Evolutionary conservation across 2,888 invertebrate genomes (phyloP), one percentile per base, ranked within the genome.

Genomic region (Escarpia spicata): DNA sequence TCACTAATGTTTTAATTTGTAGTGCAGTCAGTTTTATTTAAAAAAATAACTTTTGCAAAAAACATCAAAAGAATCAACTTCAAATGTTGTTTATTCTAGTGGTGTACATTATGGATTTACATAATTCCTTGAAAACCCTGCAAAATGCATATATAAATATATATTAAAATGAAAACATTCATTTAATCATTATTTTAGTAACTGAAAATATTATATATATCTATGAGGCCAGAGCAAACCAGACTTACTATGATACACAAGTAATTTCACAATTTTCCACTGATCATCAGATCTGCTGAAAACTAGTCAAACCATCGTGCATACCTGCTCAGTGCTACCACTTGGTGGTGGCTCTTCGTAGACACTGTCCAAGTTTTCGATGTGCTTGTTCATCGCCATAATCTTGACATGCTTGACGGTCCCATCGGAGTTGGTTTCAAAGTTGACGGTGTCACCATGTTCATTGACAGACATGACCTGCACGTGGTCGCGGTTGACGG

Each of bases 391-490:
- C 75, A 75, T 75, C 26, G 75, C 75, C 75, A 75, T 75, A 75
- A 75, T 75, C 26, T 75, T n/a, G n/a, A 75, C 75, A 26, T 75
- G 75, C 75, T 75, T 75, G 75, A 75, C 75, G 26, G 26, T 75
- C 19, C 75, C 75, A 26, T 75, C 75, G n/a, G 75, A n/a, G 75
- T 75, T 15, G 0, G 75, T 75, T n/a, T 75, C 75, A 75, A 75
- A 75, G n/a, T 75, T 26, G 6, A 75, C 75, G 2, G 75, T 26
- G 26, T 75, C 75, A 26, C 75, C 75, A 26, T 75, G 75, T 75
- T 75, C 75, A 75, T 75, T 75, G 75, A 75, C 75, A 1, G 75
- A 75, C 75, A 75, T 75, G 75, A 75, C 75, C 75, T 75, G 75
- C 26, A 75, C n/a, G 6, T 75, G 75, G 15, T 75, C 75, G 26